Conservation (phyloP, 2,113 vertebrate species). For the Thryonomys swinderianus region DNA sequence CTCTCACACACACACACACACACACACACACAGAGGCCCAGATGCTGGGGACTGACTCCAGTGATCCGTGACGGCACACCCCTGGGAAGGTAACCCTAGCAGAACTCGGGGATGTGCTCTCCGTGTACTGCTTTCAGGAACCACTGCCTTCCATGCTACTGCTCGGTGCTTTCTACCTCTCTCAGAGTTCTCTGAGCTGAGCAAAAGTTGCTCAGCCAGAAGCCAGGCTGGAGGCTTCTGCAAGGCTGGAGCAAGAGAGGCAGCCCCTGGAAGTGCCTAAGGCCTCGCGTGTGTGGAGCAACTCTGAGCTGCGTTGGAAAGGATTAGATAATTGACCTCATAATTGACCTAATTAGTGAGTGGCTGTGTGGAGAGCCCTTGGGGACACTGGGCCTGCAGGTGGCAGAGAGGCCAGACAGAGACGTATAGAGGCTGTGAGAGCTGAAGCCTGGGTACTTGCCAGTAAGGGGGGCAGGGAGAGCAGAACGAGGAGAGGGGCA, state of each 20-base stretch:
- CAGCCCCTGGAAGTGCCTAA: slow-evolving; percentile 59
- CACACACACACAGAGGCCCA: not conserved
- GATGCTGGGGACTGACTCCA: not conserved
- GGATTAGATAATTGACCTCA: slow-evolving; percentile 81
- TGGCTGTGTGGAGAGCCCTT: slow-evolving; percentile 75
- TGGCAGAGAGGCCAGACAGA: slow-evolving; percentile 73
- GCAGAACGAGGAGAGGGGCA: not conserved
- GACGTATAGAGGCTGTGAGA: slow-evolving; percentile 41
- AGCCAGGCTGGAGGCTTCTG: not conserved
- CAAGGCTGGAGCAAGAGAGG: not conserved
- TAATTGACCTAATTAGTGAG: slow-evolving; percentile 82
- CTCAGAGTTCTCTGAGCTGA: slow-evolving; percentile 1
- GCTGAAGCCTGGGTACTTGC: slow-evolving; percentile 42
- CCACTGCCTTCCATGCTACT: not conserved
- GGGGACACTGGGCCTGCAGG: slow-evolving; percentile 67
- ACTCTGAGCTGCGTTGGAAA: slow-evolving; percentile 62
- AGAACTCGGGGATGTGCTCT: not conserved
- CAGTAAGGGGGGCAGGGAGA: not conserved
- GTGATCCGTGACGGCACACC: not conserved
- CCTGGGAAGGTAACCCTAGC: not conserved
- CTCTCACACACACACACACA: not conserved
- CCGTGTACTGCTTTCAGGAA: not conserved
- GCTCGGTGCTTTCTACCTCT: not conserved
- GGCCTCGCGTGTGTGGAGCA: slow-evolving; percentile 39
- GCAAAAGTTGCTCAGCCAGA: not conserved